Base-by-base conservation (phyloP, 2,888 invertebrate genomes). In the Drosophila barbarae region DNA sequence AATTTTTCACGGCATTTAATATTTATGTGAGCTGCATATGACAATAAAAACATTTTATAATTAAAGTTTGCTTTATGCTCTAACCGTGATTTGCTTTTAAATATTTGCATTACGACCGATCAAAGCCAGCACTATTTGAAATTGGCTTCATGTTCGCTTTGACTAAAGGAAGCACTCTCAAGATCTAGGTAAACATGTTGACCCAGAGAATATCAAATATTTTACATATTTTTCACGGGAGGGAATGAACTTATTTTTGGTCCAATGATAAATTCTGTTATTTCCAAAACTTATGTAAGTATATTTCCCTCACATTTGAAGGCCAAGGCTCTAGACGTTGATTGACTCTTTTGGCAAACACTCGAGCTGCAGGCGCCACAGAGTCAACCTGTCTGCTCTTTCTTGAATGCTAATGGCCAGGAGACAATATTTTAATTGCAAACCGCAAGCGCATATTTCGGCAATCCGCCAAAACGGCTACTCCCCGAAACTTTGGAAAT, bases 1-100 rank as follows among this genome's bases (percentile, higher is more conserved):
- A 63, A 46, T 21, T 21, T n/a, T 21, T 8, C 49, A 39, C 47
- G 42, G 63, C 61, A 65, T 47, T 78, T 82, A 79, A 73, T 79
- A 79, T 82, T 79, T 78, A 76, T 76, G 82, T 74, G 79, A 70
- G 66, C 69, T 61, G 58, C 72, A 69, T 72, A 70, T 70, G 70
- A 59, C 79, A 69, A 65, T 72, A 69, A 58, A 77, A 44, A 72
- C 53, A 72, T 61, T 47, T 72, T 71, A 76, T 74, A 82, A 79
- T 79, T 82, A 76, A 74, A 74, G 71, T 73, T 82, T 64, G 82
- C 73, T 79, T 79, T 76, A 82, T 78, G 82, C 78, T 70, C 54
- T 42, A 59, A 30, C 66, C 82, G 78, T 79, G 78, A 74, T 74
- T 67, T 57, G 73, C 60, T 54, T 79, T 52, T 46, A 66, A 78